phyloP scores from a whole-genome alignment of 2,113 vertebrate species.

The Xenus cinereus region DNA sequence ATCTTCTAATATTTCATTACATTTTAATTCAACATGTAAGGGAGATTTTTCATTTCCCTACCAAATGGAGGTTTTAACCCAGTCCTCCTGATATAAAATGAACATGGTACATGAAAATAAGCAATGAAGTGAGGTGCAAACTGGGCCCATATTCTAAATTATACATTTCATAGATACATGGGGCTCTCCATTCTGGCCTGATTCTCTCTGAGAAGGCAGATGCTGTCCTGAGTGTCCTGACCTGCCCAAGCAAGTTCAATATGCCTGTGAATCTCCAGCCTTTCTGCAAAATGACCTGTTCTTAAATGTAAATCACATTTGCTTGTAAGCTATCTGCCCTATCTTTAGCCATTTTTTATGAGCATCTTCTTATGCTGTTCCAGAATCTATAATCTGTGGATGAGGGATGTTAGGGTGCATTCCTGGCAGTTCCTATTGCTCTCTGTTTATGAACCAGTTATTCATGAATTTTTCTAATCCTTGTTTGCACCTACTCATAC shows the following conservation, averaged over 20 bases:
- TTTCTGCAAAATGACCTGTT: not conserved
- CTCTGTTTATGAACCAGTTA: not conserved
- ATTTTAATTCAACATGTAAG: not conserved
- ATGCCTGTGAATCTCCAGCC: not conserved
- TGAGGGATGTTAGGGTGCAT: not conserved
- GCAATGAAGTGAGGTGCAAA: not conserved
- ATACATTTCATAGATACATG: not conserved
- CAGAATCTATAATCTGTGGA: not conserved
- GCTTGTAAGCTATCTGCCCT: not conserved
- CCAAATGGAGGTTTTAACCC: not conserved
- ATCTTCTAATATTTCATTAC: not conserved
- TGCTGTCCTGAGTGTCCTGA: not conserved
- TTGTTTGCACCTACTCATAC: not conserved
- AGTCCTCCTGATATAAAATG: not conserved
- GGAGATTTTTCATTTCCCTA: not conserved
- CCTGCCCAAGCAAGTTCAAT: not conserved
- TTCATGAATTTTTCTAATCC: not conserved
- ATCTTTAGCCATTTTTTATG: not conserved
- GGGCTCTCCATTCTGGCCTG: not conserved
- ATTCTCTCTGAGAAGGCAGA: not conserved
- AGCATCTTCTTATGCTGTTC: not conserved
- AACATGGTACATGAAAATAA: not conserved
- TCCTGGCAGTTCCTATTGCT: not conserved
- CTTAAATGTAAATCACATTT: not conserved
- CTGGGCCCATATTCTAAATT: not conserved